A percentile compares a stretch with the other conserved stretches of the same genome.
phyloP scores from a whole-genome alignment of 2,888 invertebrate species.

The Aphidius colemani region DNA sequence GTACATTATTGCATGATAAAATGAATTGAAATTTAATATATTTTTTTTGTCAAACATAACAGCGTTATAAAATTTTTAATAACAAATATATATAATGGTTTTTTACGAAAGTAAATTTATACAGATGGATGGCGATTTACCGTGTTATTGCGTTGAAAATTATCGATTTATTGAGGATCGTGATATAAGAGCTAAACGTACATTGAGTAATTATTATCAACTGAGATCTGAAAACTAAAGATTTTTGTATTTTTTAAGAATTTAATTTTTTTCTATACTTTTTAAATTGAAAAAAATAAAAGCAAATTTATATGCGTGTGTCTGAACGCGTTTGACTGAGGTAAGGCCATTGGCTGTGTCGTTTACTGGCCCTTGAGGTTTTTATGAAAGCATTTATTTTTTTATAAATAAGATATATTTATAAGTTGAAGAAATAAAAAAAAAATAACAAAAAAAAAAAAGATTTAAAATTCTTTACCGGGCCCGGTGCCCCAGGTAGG shows the following conservation, averaged over 20 bases:
- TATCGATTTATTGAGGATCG: constrained; percentile 13
- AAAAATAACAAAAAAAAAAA: neutral
- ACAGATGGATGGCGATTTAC: constrained; percentile 20
- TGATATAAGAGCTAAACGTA: constrained; percentile 13
- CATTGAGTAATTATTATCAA: constrained; percentile 20
- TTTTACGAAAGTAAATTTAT: constrained; percentile 5
- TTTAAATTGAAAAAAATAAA: constrained; percentile 7
- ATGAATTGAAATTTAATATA: too few species aligned
- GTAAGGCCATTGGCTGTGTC: constrained; percentile 29
- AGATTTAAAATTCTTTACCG: constrained; percentile 15
- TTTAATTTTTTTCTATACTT: constrained; percentile 4
- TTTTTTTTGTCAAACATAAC: too few species aligned
- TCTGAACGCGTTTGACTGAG: neutral
- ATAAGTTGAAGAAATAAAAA: constrained; percentile 20
- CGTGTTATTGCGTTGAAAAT: constrained; percentile 10
- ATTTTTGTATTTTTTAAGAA: neutral
- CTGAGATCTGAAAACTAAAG: constrained; percentile 15
- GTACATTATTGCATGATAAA: too few species aligned
- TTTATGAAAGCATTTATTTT: constrained; percentile 51
- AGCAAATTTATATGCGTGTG: too few species aligned
- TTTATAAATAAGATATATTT: constrained; percentile 36
- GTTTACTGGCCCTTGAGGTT: constrained; percentile 39
- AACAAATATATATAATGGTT: too few species aligned
- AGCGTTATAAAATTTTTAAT: too few species aligned
- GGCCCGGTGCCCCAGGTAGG: constrained; percentile 28